A percentile compares a stretch with the other conserved stretches of the same genome.
These are phyloP conservation scores for Seira sanloemensis DNA, from an alignment of 2,888 invertebrate species.

Conservation along the genomic window DNA sequence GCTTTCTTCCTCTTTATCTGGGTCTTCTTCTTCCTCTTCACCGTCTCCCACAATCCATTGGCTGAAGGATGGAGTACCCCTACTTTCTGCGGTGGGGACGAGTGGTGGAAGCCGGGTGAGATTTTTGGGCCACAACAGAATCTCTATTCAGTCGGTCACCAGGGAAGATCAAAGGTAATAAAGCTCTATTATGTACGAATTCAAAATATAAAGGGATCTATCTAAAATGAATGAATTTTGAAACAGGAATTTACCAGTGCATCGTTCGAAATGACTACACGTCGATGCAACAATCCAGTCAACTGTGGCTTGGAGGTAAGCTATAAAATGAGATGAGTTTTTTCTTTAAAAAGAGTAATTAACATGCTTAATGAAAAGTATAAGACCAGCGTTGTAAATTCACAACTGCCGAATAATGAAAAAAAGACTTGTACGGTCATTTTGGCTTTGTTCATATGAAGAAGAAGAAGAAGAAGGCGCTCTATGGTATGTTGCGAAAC, in stretches of 20 bases:
- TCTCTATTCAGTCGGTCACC: constrained; percentile 79
- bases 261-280: constrained; percentile 83
- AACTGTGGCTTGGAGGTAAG: constrained; percentile 77
- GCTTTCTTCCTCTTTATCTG: constrained; percentile 75
- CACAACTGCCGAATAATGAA: not conserved
- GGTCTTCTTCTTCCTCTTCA: constrained; percentile 75
- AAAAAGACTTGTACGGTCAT: not conserved
- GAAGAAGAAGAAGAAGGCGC: too few relatives aligned
- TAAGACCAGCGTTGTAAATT: not conserved
- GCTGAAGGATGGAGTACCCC: constrained; percentile 77
- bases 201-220: too few relatives aligned
- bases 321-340: not conserved
- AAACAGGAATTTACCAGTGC: constrained; percentile 82
- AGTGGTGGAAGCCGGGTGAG: constrained; percentile 80
- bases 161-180: constrained; percentile 84
- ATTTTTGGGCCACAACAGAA: constrained; percentile 80
- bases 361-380: constrained; percentile 11
- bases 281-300: constrained; percentile 77
- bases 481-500: too few relatives aligned
- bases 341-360: constrained; percentile 4
- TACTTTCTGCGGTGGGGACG: constrained; percentile 76
- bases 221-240: not conserved
- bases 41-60: constrained; percentile 77
- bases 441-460: not conserved
- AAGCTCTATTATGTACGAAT: too few relatives aligned